Evolutionary conservation across 2,113 vertebrate species (phyloP).

Genomic region (Oplegnathus fasciatus): DNA sequence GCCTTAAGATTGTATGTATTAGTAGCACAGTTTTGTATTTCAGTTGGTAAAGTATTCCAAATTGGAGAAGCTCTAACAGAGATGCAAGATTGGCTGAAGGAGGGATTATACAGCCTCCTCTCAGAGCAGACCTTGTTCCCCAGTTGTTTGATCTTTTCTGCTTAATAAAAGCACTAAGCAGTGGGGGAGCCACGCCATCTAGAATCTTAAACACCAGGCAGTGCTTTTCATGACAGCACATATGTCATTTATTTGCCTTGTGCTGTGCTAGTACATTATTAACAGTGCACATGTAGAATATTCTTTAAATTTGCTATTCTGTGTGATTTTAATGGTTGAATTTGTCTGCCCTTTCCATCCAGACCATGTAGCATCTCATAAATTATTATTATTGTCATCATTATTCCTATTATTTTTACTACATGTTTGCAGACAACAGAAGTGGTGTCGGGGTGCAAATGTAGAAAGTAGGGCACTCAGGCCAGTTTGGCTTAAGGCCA

Average conservation of each 20-base stretch:
- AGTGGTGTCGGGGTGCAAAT: neutral
- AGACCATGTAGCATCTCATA: neutral
- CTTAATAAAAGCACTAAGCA: neutral
- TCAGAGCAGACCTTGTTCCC: neutral
- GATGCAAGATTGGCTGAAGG: neutral
- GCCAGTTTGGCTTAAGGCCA: slow-evolving; percentile 14
- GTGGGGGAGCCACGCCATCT: neutral
- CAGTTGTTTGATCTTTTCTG: slow-evolving; percentile 1
- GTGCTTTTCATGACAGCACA: neutral
- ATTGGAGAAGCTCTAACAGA: neutral
- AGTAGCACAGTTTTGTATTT: neutral
- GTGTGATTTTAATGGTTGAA: neutral
- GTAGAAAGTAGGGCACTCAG: neutral
- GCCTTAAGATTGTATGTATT: neutral
- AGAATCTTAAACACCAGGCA: neutral
- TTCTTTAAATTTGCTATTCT: neutral
- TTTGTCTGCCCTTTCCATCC: neutral
- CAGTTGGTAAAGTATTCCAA: neutral
- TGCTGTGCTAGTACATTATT: neutral
- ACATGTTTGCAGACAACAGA: neutral
- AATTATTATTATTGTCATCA: neutral
- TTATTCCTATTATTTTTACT: neutral
- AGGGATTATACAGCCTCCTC: neutral
- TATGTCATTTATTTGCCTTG: neutral
- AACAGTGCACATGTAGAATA: neutral